A percentile compares a stretch with the other conserved stretches of the same genome.
phyloP scores from a whole-genome alignment of 2,113 vertebrate species.

The Dicaeum eximium region DNA sequence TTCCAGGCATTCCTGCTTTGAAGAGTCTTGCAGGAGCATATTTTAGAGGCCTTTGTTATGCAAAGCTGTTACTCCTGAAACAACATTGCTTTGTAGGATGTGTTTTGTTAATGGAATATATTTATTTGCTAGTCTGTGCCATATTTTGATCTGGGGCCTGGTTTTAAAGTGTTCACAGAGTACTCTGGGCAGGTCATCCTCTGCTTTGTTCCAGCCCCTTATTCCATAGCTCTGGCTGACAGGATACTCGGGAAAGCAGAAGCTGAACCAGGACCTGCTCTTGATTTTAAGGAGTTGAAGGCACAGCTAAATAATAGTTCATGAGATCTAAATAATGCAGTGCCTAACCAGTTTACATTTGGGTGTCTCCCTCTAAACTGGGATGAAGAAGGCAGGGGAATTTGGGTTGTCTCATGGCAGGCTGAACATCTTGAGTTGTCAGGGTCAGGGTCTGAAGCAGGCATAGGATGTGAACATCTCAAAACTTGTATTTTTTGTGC shows the following conservation, averaged over 20 bases:
- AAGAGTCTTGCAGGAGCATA: not conserved
- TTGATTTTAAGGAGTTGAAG: not conserved
- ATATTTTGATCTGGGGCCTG: not conserved
- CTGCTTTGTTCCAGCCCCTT: not conserved
- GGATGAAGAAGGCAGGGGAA: not conserved
- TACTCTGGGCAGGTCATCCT: not conserved
- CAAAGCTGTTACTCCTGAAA: conserved; percentile 16
- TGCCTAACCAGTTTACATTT: not conserved
- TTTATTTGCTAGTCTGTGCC: not conserved
- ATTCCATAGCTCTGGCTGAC: not conserved
- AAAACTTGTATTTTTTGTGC: not conserved
- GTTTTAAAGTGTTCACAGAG: not conserved
- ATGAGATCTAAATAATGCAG: not conserved
- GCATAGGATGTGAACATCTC: not conserved
- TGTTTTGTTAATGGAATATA: conserved; percentile 2
- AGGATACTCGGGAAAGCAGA: not conserved
- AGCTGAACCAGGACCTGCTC: not conserved
- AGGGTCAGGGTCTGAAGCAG: not conserved
- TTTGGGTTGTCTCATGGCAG: not conserved
- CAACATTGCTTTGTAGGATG: not conserved
- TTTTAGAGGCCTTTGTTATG: conserved; percentile 32
- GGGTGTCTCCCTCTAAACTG: not conserved
- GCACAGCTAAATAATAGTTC: not conserved
- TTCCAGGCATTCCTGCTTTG: conserved; percentile 41
- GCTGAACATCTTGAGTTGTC: not conserved